phyloP scores from a whole-genome alignment of 2,888 invertebrate genomes.

The Calameuta idolon region DNA sequence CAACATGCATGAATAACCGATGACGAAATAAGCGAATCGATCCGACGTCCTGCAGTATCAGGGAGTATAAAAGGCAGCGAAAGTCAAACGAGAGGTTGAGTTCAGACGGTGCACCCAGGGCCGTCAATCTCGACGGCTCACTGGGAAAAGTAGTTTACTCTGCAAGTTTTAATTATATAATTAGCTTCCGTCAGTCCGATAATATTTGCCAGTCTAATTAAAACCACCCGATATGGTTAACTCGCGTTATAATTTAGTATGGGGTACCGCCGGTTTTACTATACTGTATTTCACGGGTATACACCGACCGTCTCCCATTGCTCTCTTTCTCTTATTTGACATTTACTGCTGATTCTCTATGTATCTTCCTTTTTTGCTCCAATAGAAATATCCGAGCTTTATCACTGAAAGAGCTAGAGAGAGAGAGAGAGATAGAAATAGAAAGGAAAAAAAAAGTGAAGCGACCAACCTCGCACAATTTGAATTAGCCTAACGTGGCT shows the following conservation, averaged over 20 bases:
- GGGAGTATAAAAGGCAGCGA: background rate
- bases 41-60: background rate
- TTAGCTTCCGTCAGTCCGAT: slow-evolving; percentile 56
- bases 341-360: background rate
- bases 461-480: background rate
- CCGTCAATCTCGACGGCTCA: background rate
- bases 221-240: slow-evolving; percentile 30
- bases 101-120: background rate
- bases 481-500: slow-evolving; percentile 16
- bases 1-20: background rate
- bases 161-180: slow-evolving; percentile 60
- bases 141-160: slow-evolving; percentile 47
- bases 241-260: background rate
- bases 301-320: too few species aligned
- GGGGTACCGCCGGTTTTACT: background rate
- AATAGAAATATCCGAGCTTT: background rate
- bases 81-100: background rate
- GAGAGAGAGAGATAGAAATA: background rate
- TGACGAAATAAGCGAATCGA: background rate
- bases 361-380: background rate
- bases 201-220: slow-evolving; percentile 56
- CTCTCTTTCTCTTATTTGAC: too few species aligned
- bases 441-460: background rate
- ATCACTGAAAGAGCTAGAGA: background rate
- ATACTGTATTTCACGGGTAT: background rate